Evolutionary conservation across 2,113 vertebrate genomes (phyloP).

Genomic region (Mionectes macconnelli): DNA sequence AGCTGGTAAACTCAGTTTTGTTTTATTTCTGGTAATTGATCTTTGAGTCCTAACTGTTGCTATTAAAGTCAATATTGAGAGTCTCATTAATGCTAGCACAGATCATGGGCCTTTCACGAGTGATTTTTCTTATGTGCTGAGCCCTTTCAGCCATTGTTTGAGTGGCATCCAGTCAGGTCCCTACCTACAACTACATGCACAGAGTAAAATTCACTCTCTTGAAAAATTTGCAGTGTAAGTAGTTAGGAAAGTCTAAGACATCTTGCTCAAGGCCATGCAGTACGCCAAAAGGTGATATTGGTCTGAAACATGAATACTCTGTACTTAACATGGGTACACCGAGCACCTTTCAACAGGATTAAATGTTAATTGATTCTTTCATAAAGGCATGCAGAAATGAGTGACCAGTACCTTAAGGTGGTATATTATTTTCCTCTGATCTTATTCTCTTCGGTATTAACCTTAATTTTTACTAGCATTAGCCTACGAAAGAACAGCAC

Average conservation of each 20-base stretch:
- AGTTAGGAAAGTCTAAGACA: neutral
- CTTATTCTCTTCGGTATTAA: neutral
- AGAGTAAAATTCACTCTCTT: neutral
- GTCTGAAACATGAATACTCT: neutral
- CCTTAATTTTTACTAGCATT: neutral
- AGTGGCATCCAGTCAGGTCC: neutral
- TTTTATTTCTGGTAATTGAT: neutral
- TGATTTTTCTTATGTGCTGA: accelerated
- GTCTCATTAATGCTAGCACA: neutral
- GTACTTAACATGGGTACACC: neutral
- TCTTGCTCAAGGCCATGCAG: neutral
- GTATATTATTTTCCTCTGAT: neutral
- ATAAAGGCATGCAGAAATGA: neutral
- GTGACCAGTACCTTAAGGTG: neutral
- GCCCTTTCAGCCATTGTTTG: neutral
- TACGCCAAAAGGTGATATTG: neutral
- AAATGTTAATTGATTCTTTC: neutral
- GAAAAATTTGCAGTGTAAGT: neutral
- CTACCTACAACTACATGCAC: neutral
- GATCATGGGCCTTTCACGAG: neutral
- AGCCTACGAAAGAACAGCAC: neutral
- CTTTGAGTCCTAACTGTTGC: neutral
- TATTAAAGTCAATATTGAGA: neutral
- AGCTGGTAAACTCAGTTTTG: neutral
- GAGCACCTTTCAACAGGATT: neutral